These are phyloP conservation scores for Condylura cristata DNA, from an alignment of 2,113 vertebrate genomes.

Conservation along the genomic window DNA sequence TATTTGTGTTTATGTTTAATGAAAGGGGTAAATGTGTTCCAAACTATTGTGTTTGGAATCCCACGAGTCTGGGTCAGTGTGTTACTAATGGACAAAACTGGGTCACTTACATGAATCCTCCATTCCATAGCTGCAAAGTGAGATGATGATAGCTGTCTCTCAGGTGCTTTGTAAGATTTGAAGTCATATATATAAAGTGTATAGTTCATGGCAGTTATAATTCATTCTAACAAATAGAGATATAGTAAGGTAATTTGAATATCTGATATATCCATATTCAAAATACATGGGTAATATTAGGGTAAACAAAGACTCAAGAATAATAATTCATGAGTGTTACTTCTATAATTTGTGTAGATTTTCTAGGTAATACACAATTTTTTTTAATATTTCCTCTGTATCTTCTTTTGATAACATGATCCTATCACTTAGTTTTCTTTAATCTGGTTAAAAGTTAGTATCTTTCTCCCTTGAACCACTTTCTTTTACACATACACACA, in stretches of 20 bases:
- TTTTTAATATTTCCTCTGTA: conserved; percentile 18
- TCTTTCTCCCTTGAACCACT: neutral
- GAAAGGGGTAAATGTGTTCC: neutral
- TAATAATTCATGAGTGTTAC: neutral
- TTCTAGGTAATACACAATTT: neutral
- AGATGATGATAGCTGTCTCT: neutral
- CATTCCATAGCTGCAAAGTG: neutral
- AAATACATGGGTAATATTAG: neutral
- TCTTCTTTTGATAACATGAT: neutral
- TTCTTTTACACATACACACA: neutral
- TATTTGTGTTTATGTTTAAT: neutral
- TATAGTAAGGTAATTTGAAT: neutral
- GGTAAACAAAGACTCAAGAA: neutral
- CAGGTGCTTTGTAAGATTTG: neutral
- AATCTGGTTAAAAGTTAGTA: neutral
- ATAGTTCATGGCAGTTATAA: neutral
- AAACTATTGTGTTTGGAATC: neutral
- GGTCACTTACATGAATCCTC: neutral
- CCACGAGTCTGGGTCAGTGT: neutral
- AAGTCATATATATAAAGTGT: neutral
- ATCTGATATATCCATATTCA: neutral
- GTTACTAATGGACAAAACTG: neutral
- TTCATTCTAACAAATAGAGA: neutral
- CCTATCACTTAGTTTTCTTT: neutral
- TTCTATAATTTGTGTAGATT: neutral